Evolutionary conservation across 2,113 vertebrate species (phyloP).

Genomic region (Proteles cristata): DNA sequence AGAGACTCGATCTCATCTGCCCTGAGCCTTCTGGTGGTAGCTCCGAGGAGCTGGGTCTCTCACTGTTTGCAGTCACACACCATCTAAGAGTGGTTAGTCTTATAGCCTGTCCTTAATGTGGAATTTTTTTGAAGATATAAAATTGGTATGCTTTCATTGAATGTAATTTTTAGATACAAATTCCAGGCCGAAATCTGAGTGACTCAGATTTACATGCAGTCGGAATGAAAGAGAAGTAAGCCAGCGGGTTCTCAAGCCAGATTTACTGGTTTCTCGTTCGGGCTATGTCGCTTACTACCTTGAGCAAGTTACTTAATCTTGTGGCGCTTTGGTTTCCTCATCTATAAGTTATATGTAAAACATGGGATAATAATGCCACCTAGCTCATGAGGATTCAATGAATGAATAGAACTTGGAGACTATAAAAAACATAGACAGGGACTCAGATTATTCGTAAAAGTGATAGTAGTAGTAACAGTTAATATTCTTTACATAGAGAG

Average conservation of each 20-base stretch:
- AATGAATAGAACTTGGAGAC: not conserved
- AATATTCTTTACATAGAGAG: not conserved
- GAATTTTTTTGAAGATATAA: not conserved
- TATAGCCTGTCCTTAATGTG: not conserved
- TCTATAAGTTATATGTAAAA: slow-evolving; percentile 28
- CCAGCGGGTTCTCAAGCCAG: not conserved
- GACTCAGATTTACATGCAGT: not conserved
- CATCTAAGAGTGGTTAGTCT: not conserved
- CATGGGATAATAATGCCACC: not conserved
- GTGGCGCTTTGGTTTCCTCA: slow-evolving; percentile 17
- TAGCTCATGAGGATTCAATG: slow-evolving; percentile 2
- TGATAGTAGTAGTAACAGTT: not conserved
- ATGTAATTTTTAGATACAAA: not conserved
- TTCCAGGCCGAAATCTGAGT: not conserved
- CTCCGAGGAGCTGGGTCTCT: not conserved
- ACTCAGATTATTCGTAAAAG: not conserved
- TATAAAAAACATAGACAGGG: not conserved
- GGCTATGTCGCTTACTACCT: not conserved
- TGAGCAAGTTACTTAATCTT: slow-evolving; percentile 26
- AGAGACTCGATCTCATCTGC: not conserved
- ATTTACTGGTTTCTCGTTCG: not conserved
- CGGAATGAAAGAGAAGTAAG: not conserved
- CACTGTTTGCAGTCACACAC: not conserved
- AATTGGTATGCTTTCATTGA: not conserved
- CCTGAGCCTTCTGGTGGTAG: not conserved